phyloP scores from a whole-genome alignment of 2,113 vertebrate genomes.

The Psophia crepitans region DNA sequence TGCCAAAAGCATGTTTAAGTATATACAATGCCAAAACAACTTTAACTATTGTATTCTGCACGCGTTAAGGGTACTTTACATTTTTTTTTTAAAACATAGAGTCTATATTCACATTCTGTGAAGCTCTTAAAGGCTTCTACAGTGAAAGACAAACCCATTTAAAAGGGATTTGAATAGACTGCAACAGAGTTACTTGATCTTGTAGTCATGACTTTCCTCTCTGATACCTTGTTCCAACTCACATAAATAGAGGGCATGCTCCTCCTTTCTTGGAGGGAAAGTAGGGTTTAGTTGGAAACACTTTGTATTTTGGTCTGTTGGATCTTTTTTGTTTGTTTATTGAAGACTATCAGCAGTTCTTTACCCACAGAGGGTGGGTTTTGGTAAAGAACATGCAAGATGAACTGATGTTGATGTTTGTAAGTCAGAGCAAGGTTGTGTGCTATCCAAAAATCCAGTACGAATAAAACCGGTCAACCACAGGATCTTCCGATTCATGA shows the following conservation, averaged over 20 bases:
- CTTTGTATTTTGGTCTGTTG: not conserved
- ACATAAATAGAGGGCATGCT: not conserved
- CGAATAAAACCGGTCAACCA: not conserved
- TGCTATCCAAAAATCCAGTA: not conserved
- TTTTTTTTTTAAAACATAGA: not conserved
- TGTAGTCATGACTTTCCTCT: not conserved
- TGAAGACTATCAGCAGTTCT: not conserved
- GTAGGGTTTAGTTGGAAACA: not conserved
- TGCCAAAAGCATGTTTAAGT: not conserved
- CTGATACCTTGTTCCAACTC: not conserved
- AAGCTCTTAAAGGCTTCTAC: not conserved
- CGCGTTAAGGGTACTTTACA: not conserved
- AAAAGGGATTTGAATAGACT: not conserved
- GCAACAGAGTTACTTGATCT: not conserved
- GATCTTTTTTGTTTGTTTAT: not conserved
- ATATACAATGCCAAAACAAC: not conserved
- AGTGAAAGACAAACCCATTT: not conserved
- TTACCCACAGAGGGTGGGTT: not conserved
- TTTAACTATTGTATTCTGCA: not conserved
- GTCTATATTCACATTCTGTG: not conserved
- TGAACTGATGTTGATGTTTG: not conserved
- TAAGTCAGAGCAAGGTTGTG: not conserved
- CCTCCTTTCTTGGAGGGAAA: not conserved
- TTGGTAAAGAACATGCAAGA: not conserved
- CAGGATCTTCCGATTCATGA: not conserved